Evolutionary conservation across 1,140 invertebrate species (phyloP), one percentile per base, ranked within the genome.

Genomic region (Heliconius himera): DNA sequence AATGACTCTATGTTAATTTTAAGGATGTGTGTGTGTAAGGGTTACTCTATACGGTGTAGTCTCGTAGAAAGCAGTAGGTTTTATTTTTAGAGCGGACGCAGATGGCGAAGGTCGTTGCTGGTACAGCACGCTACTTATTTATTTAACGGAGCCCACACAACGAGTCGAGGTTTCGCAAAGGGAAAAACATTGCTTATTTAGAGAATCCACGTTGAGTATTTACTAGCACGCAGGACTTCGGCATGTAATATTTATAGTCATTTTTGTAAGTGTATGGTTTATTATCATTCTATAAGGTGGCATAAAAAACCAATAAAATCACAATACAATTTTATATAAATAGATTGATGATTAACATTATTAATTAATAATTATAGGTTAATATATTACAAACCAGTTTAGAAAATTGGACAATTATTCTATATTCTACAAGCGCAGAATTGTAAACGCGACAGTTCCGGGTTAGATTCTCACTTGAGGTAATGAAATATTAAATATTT

Each of bases 81-180:
- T 86, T 90, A 92, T 91, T 90, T 90, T 87, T 87, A 87, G 85
- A 84, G 70, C 84, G 87, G 87, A 83, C 87, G 80, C 88, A 90
- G 85, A 90, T 88, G 90, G 81, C 83, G 88, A 89, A 89, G 88
- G 89, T 88, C 88, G 85, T 80, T 80, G 82, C 83, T 84, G 79
- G 81, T 76, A 84, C 84, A 83, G 82, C 85, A 83, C 82, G 81
- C 82, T 87, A 86, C 88, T 92, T 90, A 91, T 88, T 91, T 92
- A 91, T 90, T 91, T 87, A 92, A 88, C 80, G 80, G 60, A 83
- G 83, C 89, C 86, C 79, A 83, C 85, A 88, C 86, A 83, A 76
- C 78, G 84, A 75, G 71, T 79, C 77, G 51, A 78, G 76, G 78
- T 77, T 86, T 81, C 74, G 82, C 85, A 83, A 81, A 77, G 81